These are phyloP conservation scores for Chiloscyllium plagiosum DNA, from an alignment of 2,113 vertebrate species.

Conservation along the genomic window DNA sequence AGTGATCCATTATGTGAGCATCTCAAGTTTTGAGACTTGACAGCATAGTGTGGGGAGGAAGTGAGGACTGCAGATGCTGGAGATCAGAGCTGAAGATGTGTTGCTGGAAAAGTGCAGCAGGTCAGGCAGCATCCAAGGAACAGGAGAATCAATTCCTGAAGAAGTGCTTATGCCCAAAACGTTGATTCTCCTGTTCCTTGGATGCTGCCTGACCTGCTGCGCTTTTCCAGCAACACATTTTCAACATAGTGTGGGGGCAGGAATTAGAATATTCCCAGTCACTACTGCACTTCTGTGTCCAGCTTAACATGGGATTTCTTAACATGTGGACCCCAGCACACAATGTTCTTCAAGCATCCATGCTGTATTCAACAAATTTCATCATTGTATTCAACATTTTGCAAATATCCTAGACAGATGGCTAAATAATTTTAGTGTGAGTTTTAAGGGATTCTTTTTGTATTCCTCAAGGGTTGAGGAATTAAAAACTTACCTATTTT, in stretches of 20 bases:
- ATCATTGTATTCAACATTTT: neutral
- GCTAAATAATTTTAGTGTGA: neutral
- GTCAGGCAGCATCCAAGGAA: too few species aligned
- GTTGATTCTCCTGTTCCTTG: too few species aligned
- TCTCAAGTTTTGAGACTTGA: neutral
- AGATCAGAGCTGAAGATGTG: too few species aligned
- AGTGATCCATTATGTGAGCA: neutral
- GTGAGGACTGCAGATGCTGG: too few species aligned
- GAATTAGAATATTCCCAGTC: neutral
- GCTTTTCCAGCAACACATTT: too few species aligned
- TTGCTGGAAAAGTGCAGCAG: too few species aligned
- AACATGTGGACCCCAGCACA: neutral
- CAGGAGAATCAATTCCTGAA: too few species aligned
- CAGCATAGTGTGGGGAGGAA: neutral
- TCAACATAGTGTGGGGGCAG: neutral
- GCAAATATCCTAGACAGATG: neutral
- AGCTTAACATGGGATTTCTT: neutral
- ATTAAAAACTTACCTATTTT: neutral
- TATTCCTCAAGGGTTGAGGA: neutral
- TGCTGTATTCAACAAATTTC: neutral
- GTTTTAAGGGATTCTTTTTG: neutral
- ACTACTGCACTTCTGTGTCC: neutral
- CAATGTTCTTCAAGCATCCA: neutral
- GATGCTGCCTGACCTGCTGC: too few species aligned
- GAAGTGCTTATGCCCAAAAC: too few species aligned